A percentile compares a stretch with the other conserved stretches of the same genome.
These are phyloP conservation scores for Lithophane semibrunnea DNA, from an alignment of 2,888 invertebrate genomes.

Conservation along the genomic window DNA sequence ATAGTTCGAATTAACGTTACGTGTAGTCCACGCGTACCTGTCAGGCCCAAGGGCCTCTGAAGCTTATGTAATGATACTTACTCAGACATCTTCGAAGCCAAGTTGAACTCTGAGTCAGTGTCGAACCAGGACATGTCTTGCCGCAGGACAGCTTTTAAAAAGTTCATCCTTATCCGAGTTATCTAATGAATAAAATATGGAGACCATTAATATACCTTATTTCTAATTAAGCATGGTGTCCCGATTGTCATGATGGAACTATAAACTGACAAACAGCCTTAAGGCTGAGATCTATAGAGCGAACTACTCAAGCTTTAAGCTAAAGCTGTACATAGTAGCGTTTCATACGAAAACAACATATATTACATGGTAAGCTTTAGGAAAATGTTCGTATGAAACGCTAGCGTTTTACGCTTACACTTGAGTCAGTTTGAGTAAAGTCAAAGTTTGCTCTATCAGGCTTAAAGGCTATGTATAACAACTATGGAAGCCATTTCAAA, in stretches of 20 bases:
- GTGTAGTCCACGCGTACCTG: too few species aligned
- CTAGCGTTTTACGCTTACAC: not conserved
- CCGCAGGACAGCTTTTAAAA: slow-evolving; percentile 91
- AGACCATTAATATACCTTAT: not conserved
- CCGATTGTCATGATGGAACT: not conserved
- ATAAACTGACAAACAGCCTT: not conserved
- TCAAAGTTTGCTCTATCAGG: not conserved
- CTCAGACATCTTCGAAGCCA: slow-evolving; percentile 94
- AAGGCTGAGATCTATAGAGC: not conserved
- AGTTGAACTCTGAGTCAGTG: slow-evolving; percentile 92
- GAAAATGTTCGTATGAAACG: too few species aligned
- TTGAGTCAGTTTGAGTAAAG: not conserved
- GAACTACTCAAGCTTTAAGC: not conserved
- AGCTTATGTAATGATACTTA: slow-evolving; percentile 82
- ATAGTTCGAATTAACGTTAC: not conserved
- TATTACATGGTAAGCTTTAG: not conserved
- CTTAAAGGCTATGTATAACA: too few species aligned
- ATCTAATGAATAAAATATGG: slow-evolving; percentile 79
- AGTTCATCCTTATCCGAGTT: slow-evolving; percentile 91
- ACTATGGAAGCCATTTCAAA: not conserved
- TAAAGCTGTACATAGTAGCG: not conserved
- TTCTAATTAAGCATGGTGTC: not conserved
- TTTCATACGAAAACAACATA: not conserved
- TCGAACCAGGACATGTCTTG: slow-evolving; percentile 95
- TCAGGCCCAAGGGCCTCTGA: not conserved